phyloP scores from a whole-genome alignment of 2,888 invertebrate genomes.

The Hoplodrina blanda region DNA sequence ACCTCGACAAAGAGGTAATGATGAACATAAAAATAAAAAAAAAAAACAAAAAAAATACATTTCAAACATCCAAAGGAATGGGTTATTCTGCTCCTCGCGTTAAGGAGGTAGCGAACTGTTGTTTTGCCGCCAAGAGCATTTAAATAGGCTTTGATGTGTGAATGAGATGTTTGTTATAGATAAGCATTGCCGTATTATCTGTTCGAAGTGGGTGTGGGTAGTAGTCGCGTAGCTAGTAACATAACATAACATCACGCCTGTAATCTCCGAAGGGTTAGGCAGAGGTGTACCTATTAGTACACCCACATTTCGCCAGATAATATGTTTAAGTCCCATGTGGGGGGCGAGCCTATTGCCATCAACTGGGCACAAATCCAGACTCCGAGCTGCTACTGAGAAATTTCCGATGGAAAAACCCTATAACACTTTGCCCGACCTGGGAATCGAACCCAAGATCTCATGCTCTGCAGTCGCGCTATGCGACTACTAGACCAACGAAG shows the following conservation, averaged over 20 bases:
- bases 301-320: no score
- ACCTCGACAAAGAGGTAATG: not conserved
- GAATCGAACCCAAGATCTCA: no score
- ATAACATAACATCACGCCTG: constrained; percentile 8
- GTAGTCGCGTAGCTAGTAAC: constrained; percentile 32
- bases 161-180: constrained; percentile 73
- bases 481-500: no score
- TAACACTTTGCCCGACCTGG: no score
- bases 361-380: no score
- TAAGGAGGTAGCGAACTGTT: constrained; percentile 55
- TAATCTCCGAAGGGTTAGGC: no score
- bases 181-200: constrained; percentile 63
- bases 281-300: no score
- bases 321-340: no score
- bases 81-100: not conserved
- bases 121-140: constrained; percentile 78
- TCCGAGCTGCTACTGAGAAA: no score
- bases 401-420: no score
- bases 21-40: constrained; percentile 4
- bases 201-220: constrained; percentile 41
- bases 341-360: no score
- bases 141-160: constrained; percentile 85
- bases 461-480: no score
- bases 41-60: not conserved
- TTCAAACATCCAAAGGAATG: not conserved